These are phyloP conservation scores for Drosophila mettleri DNA, from an alignment of 2,888 invertebrate genomes.

Conservation along the genomic window DNA sequence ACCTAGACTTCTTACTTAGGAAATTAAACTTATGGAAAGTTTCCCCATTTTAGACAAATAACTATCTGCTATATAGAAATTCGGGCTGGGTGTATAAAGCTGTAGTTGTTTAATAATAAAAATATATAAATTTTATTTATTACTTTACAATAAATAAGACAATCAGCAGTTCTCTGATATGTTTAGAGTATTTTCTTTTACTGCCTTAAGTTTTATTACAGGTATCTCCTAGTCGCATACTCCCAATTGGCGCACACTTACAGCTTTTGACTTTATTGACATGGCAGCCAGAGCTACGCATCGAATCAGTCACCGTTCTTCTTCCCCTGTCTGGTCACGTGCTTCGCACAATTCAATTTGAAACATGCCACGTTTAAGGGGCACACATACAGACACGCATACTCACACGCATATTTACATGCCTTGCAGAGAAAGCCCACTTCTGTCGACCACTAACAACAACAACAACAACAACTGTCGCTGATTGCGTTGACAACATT, in stretches of 20 bases:
- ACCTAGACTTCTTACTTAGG: too few species aligned
- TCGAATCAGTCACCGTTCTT: background rate
- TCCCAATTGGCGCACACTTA: background rate
- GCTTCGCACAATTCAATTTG: slow-evolving; percentile 77
- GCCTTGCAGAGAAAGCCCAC: slow-evolving; percentile 48
- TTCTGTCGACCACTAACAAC: slow-evolving; percentile 64
- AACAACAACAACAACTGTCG: slow-evolving; percentile 45
- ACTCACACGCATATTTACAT: slow-evolving; percentile 26
- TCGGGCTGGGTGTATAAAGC: too few species aligned
- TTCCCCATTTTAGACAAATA: too few species aligned
- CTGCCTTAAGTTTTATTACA: too few species aligned
- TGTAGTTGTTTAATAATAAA: too few species aligned
- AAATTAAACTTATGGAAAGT: too few species aligned
- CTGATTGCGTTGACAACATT: slow-evolving; percentile 82
- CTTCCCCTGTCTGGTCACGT: slow-evolving; percentile 64
- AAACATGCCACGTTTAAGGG: slow-evolving; percentile 56
- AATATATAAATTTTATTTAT: too few species aligned
- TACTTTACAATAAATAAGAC: too few species aligned
- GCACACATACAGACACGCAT: slow-evolving; percentile 4
- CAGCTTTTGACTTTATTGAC: slow-evolving; percentile 75
- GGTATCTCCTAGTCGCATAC: background rate
- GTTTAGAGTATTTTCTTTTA: background rate
- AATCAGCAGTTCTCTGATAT: background rate
- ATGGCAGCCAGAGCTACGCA: slow-evolving; percentile 48
- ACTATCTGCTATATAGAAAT: too few species aligned